Percentiles rank a stretch among this genome's conserved stretches.
These are phyloP conservation scores for Luperina nickerlii DNA, from an alignment of 2,888 invertebrate genomes.

Conservation along the genomic window DNA sequence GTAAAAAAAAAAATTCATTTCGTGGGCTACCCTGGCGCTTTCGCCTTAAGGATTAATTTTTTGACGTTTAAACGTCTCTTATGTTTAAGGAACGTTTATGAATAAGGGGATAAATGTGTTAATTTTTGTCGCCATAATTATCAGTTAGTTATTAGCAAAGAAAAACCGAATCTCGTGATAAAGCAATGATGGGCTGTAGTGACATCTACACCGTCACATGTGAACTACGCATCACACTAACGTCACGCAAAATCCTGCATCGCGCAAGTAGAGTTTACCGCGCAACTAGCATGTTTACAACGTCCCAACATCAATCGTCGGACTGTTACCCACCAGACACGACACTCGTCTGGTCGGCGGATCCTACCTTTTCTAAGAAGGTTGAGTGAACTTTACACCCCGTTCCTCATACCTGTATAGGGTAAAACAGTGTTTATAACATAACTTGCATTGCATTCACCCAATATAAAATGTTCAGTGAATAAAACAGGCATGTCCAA, in stretches of 20 bases:
- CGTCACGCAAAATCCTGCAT: no score
- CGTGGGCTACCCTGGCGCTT: no score
- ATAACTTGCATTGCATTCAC: not conserved
- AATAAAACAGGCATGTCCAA: not conserved
- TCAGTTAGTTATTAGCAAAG: not conserved
- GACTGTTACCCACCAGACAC: no score
- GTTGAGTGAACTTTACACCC: not conserved
- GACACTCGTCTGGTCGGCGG: no score
- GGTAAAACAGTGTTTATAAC: not conserved
- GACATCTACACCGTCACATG: no score
- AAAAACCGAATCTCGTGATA: not conserved
- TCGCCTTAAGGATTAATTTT: not conserved
- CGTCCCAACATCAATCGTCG: no score
- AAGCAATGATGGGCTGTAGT: not conserved
- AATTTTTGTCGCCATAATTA: not conserved
- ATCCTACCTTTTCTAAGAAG: not conserved
- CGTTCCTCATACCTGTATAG: not conserved
- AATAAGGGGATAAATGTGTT: not conserved
- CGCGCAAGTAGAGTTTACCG: no score
- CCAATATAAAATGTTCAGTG: not conserved
- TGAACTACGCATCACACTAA: no score
- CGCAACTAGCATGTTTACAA: no score
- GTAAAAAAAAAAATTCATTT: no score
- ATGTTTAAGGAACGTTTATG: not conserved
- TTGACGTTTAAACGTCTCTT: not conserved